Base-by-base conservation (phyloP, 2,888 invertebrate species). In the Ommatoiulus sabulosus region DNA sequence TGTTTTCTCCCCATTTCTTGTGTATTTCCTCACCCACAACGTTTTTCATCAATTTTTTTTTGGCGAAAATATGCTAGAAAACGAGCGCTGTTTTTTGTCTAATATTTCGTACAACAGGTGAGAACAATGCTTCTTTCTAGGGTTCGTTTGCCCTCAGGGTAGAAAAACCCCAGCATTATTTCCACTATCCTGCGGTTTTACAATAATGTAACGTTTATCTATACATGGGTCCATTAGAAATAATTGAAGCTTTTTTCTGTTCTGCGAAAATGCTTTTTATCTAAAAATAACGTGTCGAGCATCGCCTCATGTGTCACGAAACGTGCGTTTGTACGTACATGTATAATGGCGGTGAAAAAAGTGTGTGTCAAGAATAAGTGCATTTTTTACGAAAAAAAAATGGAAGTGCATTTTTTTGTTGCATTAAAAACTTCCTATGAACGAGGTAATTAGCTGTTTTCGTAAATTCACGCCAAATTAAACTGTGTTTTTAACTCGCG, bases 151-250 rank as follows among this genome's bases (percentile, higher is more conserved):
- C 63, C 63, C 63, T n/a, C 4, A 17, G 52, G 52, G 52, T 12
- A n/a, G n/a, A 63, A 63, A 63, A 46, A 46, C 8, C 3, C 63
- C 15, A 57, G 17, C 4, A 63, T 63, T 63, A 63, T 63, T 63
- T 63, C 20, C 63, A 63, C 63, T 17, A 63, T 63, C 63, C 0
- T 20, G 63, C 20, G n/a, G 63, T 63, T 63, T 63, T 63, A 17
- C 57, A 57, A 63, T 63, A 63, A 63, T 17, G n/a, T 63, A 63
- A 63, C n/a, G 63, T 63, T 63, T 63, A 63, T 63, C 63, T n/a
- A n/a, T 5, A 63, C 63, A 63, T 6, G 63, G n/a, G n/a, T n/a
- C 20, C n/a, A 63, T 63, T 63, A 63, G n/a, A 63, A 63, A 63
- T 63, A 63, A 63, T 63, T 63, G 17, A 63, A 63, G 63, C 63